phyloP scores from a whole-genome alignment of 2,113 vertebrate genomes.

The Hemicordylus capensis region DNA sequence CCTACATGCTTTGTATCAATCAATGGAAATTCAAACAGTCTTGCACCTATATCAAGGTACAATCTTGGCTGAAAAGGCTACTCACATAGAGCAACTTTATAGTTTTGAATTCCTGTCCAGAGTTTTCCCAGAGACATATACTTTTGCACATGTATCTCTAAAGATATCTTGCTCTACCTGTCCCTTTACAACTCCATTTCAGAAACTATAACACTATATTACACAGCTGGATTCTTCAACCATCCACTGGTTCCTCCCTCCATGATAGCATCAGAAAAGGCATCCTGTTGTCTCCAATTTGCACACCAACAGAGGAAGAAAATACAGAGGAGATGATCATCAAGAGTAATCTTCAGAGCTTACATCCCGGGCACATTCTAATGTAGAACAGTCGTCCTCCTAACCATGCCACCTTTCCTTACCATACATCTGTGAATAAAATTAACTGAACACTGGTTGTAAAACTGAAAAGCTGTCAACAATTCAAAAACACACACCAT shows the following conservation, averaged over 20 bases:
- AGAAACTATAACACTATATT: constrained; percentile 14
- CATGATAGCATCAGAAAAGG: constrained; percentile 7
- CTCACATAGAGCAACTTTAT: constrained; percentile 25
- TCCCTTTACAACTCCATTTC: not conserved
- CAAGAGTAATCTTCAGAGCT: constrained; percentile 22
- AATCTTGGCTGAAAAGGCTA: not conserved
- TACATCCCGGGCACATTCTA: constrained; percentile 21
- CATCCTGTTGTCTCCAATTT: constrained; percentile 13
- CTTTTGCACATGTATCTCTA: constrained; percentile 17
- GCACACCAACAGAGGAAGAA: not conserved
- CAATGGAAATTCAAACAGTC: not conserved
- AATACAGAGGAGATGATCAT: not conserved
- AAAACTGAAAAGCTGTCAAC: constrained; percentile 8
- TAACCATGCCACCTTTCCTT: constrained; percentile 44
- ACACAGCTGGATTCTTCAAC: constrained; percentile 44
- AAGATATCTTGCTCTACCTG: constrained; percentile 8
- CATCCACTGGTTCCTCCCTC: not conserved
- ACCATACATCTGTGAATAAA: constrained; percentile 5
- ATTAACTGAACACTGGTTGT: constrained; percentile 19
- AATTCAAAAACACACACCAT: not conserved
- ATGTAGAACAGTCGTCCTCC: constrained; percentile 15
- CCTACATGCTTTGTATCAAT: constrained; percentile 12
- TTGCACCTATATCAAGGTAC: accelerated
- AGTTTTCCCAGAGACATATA: not conserved
- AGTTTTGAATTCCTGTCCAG: constrained; percentile 21